Percentiles rank a stretch among this genome's conserved stretches.
phyloP scores from a whole-genome alignment of 2,113 vertebrate genomes.

The Tragelaphus strepsiceros region DNA sequence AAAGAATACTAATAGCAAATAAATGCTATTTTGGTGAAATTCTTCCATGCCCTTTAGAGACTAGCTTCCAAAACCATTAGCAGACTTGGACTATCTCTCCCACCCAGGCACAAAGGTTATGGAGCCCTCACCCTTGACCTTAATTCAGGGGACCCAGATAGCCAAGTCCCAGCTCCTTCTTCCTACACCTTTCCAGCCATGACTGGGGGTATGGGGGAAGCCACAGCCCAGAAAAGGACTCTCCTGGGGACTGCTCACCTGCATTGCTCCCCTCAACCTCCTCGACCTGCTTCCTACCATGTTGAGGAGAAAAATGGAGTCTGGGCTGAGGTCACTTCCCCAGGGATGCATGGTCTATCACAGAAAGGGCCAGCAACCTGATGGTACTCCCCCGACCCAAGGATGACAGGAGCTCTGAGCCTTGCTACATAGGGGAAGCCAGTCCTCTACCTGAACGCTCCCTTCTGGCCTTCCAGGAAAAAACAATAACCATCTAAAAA shows the following conservation, averaged over 20 bases:
- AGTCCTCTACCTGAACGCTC: background rate
- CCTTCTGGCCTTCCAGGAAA: background rate
- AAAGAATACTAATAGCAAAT: background rate
- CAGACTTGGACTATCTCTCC: background rate
- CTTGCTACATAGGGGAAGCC: background rate
- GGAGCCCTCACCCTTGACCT: background rate
- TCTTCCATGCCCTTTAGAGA: background rate
- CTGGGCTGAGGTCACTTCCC: background rate
- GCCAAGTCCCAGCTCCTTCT: background rate
- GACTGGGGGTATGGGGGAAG: background rate
- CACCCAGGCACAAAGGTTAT: background rate
- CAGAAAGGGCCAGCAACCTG: background rate
- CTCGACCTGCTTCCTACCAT: background rate
- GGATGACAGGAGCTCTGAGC: background rate
- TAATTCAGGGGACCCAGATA: background rate
- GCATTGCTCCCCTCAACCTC: background rate
- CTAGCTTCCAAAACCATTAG: constrained; percentile 11
- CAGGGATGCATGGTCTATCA: background rate
- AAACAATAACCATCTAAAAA: background rate
- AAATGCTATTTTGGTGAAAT: background rate
- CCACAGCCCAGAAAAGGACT: background rate
- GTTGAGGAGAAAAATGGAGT: background rate
- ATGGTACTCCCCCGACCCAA: background rate
- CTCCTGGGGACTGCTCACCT: background rate
- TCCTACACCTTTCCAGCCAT: background rate